Base-by-base conservation (phyloP, 2,888 invertebrate species). In the Drosophila stalkeri region DNA sequence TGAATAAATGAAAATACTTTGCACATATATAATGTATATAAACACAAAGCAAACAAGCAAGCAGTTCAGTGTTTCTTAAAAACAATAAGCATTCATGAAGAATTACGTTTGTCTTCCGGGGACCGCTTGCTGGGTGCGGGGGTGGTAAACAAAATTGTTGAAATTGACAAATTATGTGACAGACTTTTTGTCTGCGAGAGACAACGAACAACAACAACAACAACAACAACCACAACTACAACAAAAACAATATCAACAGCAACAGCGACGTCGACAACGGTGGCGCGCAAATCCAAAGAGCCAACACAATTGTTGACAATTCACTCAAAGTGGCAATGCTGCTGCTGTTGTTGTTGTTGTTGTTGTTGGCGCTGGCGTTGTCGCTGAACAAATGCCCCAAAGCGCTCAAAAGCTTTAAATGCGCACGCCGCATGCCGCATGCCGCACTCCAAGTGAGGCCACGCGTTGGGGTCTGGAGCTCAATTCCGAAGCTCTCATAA, bases 371-470 rank as follows among this genome's bases (percentile, higher is more conserved):
- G 80, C 60, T 70, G 75, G 75, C 80, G 73, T 81, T 83, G 85
- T 61, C 77, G 79, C 74, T 90, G 76, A 83, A 89, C 89, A 83
- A 90, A 85, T 86, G 89, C 86, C 86, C 90, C 89, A 90, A 86
- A 91, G 90, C 91, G 83, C 91, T 90, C 89, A 82, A 86, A 81
- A 85, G 86, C 83, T 87, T 91, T 87, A 89, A 82, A 90, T 78
- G 81, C 82, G 72, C 81, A 72, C 46, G 64, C 64, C 72, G 64
- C 37, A 37, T 5, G 35, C 35, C 35, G 54, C 39, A 64, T 46
- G 49, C 61, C 81, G 54, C 43, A 71, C 69, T 60, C 72, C 64
- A 72, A 81, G 75, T 62, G 69, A 64, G 64, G 67, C 71, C 71
- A 73, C 49, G 76, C 66, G 72, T 47, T 43, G 44, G 51, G 52